Base-by-base conservation (phyloP, 2,797 vertebrate genomes). In the Kryptolebias ocellatus region DNA sequence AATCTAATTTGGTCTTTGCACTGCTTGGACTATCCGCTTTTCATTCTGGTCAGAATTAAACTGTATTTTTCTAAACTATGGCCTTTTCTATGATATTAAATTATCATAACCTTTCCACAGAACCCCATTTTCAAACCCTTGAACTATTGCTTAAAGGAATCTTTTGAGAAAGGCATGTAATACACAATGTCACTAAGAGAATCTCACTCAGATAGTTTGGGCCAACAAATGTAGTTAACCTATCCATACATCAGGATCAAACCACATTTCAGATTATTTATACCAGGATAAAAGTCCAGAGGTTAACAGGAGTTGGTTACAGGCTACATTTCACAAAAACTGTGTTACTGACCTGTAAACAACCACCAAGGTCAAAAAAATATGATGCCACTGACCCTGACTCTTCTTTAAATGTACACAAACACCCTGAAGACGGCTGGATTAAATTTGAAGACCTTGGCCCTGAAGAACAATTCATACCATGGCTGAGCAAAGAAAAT, bases 381-480 rank as follows among this genome's bases (percentile, higher is more conserved):
- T 49, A n/a, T 10, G 34, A 60, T 15, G 8, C 27, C 29, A 34
- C 6, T 63, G 51, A 80, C 51, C 49, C 44, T 18, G 27, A 47
- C 27, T 70, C 20, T n/a, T 29, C 11, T 29, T n/a, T 31, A n/a
- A 24, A 24, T 60, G 6, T 49, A 53, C 31, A 56, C 50, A 59
- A 18, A 68, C 17, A 54, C 14, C 55, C 16, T 3, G 11, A 56
- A 18, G 17, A 67, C 27, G 3, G 16, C 39, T 18, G 17, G 37
- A 68, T 70, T 79, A 0, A 12, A 74, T 65, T 77, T 65, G 4
- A 65, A 78, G 64, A 67, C 64, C 73, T 83, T 72, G 75, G 58
- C 46, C 57, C n/a, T 11, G 39, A 60, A 50, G 53, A 59, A 63
- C 45, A 50, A 52, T 46, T 70, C 0, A 50, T 74, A 79, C 74